These are phyloP conservation scores for Oeneis ivallda DNA, from an alignment of 2,888 invertebrate genomes.

Conservation along the genomic window DNA sequence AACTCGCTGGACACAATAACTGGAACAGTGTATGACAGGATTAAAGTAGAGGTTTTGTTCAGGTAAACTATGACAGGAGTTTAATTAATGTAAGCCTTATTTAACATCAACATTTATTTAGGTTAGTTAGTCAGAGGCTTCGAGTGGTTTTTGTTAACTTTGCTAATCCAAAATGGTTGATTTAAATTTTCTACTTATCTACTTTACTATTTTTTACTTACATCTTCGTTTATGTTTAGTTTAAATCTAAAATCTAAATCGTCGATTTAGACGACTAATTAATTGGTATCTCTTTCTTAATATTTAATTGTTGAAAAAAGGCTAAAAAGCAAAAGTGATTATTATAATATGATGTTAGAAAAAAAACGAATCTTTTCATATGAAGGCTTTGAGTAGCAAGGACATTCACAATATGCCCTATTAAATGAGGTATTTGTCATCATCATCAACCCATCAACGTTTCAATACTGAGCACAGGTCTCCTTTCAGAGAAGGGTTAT, in stretches of 20 bases:
- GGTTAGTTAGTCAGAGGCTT: slow-evolving; percentile 1
- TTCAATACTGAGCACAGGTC: no score
- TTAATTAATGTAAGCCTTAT: slow-evolving; percentile 15
- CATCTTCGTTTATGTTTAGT: not conserved
- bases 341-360: no score
- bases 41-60: slow-evolving; percentile 1
- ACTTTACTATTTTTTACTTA: not conserved
- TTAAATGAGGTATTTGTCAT: no score
- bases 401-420: no score
- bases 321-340: no score
- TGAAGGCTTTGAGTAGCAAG: no score
- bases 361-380: no score
- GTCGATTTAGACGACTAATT: no score
- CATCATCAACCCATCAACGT: no score
- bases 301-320: no score
- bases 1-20: not conserved
- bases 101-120: slow-evolving; percentile 15
- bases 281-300: no score
- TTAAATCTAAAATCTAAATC: not conserved
- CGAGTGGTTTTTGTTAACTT: slow-evolving; percentile 10
- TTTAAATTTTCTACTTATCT: not conserved
- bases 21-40: not conserved
- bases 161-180: slow-evolving; percentile 6
- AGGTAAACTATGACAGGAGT: slow-evolving; percentile 7
- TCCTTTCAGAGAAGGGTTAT: no score